These are phyloP conservation scores for Strix occidentalis DNA, from an alignment of 2,797 vertebrate species.

Conservation along the genomic window DNA sequence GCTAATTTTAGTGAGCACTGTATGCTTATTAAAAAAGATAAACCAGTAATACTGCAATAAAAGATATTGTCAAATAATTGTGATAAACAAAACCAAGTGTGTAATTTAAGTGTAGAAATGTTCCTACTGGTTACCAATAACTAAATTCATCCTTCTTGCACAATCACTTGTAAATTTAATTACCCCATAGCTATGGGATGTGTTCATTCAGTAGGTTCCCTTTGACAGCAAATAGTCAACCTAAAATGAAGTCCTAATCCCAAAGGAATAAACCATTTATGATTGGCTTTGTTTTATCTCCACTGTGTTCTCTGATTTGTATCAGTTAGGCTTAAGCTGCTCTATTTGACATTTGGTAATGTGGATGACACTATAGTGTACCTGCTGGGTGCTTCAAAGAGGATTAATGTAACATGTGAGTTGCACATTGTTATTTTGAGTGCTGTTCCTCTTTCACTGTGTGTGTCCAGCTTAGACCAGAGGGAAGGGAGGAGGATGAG, in stretches of 20 bases:
- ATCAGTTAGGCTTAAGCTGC: neutral
- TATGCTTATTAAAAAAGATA: neutral
- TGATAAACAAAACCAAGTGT: neutral
- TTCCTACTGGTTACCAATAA: neutral
- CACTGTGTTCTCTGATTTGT: neutral
- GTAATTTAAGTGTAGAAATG: neutral
- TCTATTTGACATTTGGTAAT: neutral
- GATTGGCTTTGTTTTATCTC: neutral
- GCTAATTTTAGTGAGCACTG: neutral
- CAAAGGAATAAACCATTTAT: neutral
- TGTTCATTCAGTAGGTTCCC: neutral
- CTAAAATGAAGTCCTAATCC: neutral
- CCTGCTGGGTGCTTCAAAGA: neutral
- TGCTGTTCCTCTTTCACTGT: neutral
- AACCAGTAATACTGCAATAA: neutral
- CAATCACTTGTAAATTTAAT: neutral
- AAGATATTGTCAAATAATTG: neutral
- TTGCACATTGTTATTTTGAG: neutral
- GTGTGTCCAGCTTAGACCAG: neutral
- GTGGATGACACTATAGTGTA: neutral
- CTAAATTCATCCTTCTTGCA: neutral
- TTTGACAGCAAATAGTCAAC: neutral
- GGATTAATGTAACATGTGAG: neutral
- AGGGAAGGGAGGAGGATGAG: neutral
- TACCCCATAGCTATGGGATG: neutral